Base-by-base conservation (phyloP, 1,140 invertebrate species). In the Drosophila sulfurigaster region DNA sequence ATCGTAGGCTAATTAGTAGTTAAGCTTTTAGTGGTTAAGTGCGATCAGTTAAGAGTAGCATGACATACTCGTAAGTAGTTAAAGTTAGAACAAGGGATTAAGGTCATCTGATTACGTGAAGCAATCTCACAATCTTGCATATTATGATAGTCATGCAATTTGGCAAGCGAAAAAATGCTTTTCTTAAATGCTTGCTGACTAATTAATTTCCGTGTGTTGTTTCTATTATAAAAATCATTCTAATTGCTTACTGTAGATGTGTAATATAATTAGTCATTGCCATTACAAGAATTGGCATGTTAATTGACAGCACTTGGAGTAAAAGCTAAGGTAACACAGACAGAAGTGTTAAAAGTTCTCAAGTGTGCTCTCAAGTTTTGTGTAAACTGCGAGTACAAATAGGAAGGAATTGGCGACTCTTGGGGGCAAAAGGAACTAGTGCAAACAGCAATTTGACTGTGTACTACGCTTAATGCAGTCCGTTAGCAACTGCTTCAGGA, bases 391-490 rank as follows among this genome's bases (percentile, higher is more conserved):
- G 41, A 74, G 5, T 7, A 46, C 11, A 60, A 67, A 56, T 64
- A 57, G 60, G 16, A 32, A 28, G 20, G 16, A 57, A 58, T 57
- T 45, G 43, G 25, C 35, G 13, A 20, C 52, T 15, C 46, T 48
- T 70, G 0, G 38, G 38, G 15, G 30, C 13, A 16, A 30, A 35
- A 35, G 28, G 10, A 45, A 16, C 16, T 3, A 13, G 57, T 32
- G 57, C 41, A 63, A 63, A 57, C 58, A 49, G 43, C 43, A 38
- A 66, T 43, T 59, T 66, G 20, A 20, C 41, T 2, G 10, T 5
- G 51, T 43, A 13, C 58, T 20, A 25, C 25, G 1, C 28, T 28
- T 41, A 70, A 45, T 58, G 51, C 57, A 70, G 32, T 32, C 49
- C 32, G 10, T 5, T 10, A 13, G 8, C 45, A n/a, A 10, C 43